Base-by-base conservation (phyloP, 2,113 vertebrate species). In the Bufo gargarizans region DNA sequence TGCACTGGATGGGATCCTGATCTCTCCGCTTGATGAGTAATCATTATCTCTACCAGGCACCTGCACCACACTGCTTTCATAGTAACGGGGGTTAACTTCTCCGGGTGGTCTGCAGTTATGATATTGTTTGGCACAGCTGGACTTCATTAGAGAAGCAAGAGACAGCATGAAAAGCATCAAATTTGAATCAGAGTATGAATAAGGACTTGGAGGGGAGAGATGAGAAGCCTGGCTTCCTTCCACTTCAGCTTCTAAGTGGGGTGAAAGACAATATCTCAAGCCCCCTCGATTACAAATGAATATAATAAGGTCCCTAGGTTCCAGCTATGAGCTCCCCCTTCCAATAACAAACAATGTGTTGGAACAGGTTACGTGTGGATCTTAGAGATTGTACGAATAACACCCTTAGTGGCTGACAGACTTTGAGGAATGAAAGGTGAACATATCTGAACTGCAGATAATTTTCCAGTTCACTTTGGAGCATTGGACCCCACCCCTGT, bases 281-380 rank as follows among this genome's bases (percentile, higher is more conserved):
- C 55, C 86, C 45, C 56, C 56, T 45, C n/a, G 20, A 83, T 84
- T 84, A 89, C 17, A 56, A 89, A 49, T 56, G 50, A 89, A 69
- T 84, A 78, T 67, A 84, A 89, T 84, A 89, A 55, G 72, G 81
- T 89, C 87, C 74, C 71, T 43, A n/a, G 45, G 59, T 50, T 83
- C 49, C 59, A 84, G 58, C 58, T 84, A 69, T 1, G 33, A 50
- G 59, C 59, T 89, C 58, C 53, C 58, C 71, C 63, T 53, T 78
- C 50, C 61, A 84, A 84, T 84, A 84, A 84, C 58, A 89, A 89
- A 63, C 86, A 88, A 76, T 67, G 74, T 69, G 59, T 78, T 89
- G 87, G 87, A 78, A 89, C 22, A 84, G 59, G 82, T 50, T 84
- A 49, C n/a, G 12, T 88, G 69, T 88, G 80, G 69, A 88, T 77